Evolutionary conservation across 2,113 vertebrate genomes (phyloP), one percentile per base, ranked within the genome.

Genomic region (Dolichallabes microphthalmus): DNA sequence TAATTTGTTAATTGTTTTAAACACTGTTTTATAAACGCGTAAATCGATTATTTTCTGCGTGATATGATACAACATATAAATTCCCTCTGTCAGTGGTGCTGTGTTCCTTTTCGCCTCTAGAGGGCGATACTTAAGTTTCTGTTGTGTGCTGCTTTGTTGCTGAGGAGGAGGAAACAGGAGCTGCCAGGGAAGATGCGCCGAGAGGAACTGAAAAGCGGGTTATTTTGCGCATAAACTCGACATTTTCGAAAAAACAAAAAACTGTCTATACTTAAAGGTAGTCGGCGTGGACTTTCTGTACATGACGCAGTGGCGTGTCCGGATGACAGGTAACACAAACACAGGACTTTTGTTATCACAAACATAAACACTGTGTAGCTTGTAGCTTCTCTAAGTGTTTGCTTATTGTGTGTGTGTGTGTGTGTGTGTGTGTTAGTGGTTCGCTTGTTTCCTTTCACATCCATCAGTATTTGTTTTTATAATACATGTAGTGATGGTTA

Each of bases 101-200:
- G 11, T 60, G 7, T 58, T 80, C 19, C 5, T 63, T 0, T 50
- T 15, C 11, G 50, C n/a, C 80, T 22, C 7, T 20, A 82, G 80
- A 52, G 80, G 63, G 64, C 63, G 80, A 20, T 53, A 22, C n/a
- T 55, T 27, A 50, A 25, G 45, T 66, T 22, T 39, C 10, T 55
- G 10, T 53, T 66, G 17, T 22, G 76, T 25, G 19, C 53, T 60
- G 80, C 27, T 57, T 58, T 71, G 82, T 83, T 73, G 53, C 82
- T 83, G 68, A 73, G 82, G 27, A 55, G 20, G 64, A 82, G 35
- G 50, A 82, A 30, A 35, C 27, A 25, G 20, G 39, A n/a, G 63
- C 64, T 55, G 3, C 50, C 19, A 12, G n/a, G 20, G 27, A 69
- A 25, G 81, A 82, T 82, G 81, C 81, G 6, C 45, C 0, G 3